Conservation (phyloP, 2,113 vertebrate species). For the Alligator mississippiensis region DNA sequence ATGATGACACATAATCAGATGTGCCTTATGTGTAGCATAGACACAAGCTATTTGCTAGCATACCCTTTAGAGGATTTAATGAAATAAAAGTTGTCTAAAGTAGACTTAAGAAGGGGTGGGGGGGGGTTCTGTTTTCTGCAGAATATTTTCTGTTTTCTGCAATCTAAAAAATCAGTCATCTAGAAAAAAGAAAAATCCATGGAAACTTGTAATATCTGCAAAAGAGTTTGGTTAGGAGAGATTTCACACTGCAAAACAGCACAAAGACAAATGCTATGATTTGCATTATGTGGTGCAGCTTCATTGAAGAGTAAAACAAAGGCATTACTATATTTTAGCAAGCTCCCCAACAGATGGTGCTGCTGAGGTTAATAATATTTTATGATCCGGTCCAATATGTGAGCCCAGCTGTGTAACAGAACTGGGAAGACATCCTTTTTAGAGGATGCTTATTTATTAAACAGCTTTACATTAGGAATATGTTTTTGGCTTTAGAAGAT, state of each 20-base stretch:
- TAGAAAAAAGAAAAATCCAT: neutral
- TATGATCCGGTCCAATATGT: conserved; percentile 27
- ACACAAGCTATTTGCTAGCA: neutral
- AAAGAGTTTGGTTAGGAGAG: neutral
- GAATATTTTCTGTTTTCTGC: neutral
- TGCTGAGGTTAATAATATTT: conserved; percentile 24
- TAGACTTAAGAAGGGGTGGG: neutral
- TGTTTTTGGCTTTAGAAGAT: neutral
- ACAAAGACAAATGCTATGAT: neutral
- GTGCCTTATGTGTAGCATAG: neutral
- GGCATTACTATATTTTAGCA: neutral
- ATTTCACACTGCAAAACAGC: neutral
- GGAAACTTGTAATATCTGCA: neutral
- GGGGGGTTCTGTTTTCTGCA: neutral
- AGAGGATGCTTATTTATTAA: neutral
- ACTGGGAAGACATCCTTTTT: neutral
- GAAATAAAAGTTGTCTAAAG: neutral
- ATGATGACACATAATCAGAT: neutral
- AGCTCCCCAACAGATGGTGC: neutral
- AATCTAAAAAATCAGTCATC: neutral
- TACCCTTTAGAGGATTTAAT: neutral
- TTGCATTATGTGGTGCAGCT: neutral
- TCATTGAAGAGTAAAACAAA: neutral
- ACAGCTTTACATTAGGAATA: neutral
- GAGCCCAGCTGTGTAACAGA: neutral